These are phyloP conservation scores for Steinernema carpocapsae DNA, from an alignment of 2,888 invertebrate genomes.

Conservation along the genomic window DNA sequence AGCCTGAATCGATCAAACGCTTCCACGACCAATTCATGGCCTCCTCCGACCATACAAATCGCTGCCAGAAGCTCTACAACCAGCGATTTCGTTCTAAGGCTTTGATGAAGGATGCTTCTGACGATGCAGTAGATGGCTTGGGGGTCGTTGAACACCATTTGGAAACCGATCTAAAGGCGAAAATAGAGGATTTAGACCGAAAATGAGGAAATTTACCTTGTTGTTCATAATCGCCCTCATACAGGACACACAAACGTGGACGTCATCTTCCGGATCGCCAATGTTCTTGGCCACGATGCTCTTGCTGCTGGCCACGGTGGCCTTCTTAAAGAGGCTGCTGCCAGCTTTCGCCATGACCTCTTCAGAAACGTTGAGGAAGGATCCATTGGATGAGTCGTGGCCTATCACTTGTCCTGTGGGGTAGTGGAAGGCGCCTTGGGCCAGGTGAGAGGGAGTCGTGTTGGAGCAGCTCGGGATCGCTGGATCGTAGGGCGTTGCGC, in stretches of 20 bases:
- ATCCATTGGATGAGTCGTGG: background rate
- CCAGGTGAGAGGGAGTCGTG: background rate
- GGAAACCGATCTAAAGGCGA: slow-evolving; percentile 72
- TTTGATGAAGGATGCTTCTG: slow-evolving; percentile 92
- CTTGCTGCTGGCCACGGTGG: slow-evolving; percentile 29
- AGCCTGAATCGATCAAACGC: slow-evolving; percentile 98
- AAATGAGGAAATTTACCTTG: slow-evolving; percentile 76
- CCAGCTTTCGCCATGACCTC: background rate
- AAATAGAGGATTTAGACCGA: slow-evolving; percentile 33
- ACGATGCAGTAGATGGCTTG: slow-evolving; percentile 99
- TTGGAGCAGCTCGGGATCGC: background rate
- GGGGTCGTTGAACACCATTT: slow-evolving; percentile 95
- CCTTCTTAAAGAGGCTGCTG: slow-evolving; percentile 26
- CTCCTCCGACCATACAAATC: slow-evolving; percentile 96
- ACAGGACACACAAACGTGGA: slow-evolving; percentile 98
- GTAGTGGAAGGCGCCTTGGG: background rate
- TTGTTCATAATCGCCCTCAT: slow-evolving; percentile 99
- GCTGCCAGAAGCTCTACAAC: slow-evolving; percentile 95
- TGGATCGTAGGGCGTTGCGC: slow-evolving; percentile 3
- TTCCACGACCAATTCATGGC: slow-evolving; percentile 94
- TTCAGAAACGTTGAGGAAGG: background rate
- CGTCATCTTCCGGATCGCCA: slow-evolving; percentile 79
- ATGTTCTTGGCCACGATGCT: slow-evolving; percentile 48
- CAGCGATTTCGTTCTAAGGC: slow-evolving; percentile 92
- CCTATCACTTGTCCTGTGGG: background rate